Conservation (phyloP, 2,797 vertebrate genomes). For the Hydrolagus colliei region DNA sequence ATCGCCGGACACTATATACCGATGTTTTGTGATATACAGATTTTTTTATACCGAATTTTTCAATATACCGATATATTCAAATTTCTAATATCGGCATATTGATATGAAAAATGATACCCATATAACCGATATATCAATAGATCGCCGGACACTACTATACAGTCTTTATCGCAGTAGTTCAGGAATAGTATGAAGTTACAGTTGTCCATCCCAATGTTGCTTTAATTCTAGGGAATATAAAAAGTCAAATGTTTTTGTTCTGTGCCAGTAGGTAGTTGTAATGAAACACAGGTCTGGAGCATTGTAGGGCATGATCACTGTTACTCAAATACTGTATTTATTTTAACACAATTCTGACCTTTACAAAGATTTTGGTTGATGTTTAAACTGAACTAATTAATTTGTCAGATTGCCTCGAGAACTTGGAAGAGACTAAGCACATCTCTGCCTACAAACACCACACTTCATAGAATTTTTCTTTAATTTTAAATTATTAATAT, state of each 20-base stretch:
- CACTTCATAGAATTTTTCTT: not conserved
- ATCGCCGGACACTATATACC: too few species aligned
- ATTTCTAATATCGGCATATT: too few species aligned
- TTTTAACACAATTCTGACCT: not conserved
- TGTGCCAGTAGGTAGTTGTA: not conserved
- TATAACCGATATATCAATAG: too few species aligned
- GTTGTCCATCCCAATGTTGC: not conserved
- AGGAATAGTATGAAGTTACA: not conserved
- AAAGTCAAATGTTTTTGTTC: not conserved
- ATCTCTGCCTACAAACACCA: not conserved
- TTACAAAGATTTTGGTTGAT: not conserved
- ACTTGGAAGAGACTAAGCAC: not conserved
- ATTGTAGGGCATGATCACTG: not conserved
- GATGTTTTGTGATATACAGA: too few species aligned
- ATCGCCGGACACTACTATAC: not conserved
- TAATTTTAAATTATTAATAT: not conserved
- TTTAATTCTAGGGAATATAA: conserved; percentile 1
- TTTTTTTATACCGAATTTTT: too few species aligned
- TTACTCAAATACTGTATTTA: not conserved
- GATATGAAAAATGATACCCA: too few species aligned
- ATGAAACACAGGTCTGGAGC: not conserved
- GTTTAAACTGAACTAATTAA: not conserved
- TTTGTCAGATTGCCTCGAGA: not conserved
- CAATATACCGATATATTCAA: too few species aligned
- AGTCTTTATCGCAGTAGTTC: not conserved